These are phyloP conservation scores for Zhuqinia jingwanae DNA, from an alignment of 2,888 invertebrate genomes.

Conservation along the genomic window DNA sequence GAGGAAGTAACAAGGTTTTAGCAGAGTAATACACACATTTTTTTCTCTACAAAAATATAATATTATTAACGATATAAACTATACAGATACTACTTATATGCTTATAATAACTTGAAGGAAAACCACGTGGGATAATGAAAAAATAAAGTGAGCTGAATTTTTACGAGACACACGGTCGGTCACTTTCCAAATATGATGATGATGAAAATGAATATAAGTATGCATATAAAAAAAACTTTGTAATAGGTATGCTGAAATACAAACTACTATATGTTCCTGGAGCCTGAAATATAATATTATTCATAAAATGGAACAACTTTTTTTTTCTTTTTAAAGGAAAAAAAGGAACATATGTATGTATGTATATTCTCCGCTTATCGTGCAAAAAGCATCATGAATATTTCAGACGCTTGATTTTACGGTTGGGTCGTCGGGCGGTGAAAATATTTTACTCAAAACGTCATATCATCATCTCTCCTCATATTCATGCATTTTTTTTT, in stretches of 20 bases:
- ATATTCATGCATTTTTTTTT: conserved; percentile 22
- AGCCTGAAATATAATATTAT: background rate
- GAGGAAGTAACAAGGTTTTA: conserved; percentile 15
- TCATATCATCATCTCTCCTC: conserved; percentile 60
- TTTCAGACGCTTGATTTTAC: conserved; percentile 67
- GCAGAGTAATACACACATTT: conserved; percentile 17
- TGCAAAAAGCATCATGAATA: conserved; percentile 77
- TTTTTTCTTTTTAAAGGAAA: no score
- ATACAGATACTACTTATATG: background rate
- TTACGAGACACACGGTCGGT: conserved; percentile 51
- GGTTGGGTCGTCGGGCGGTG: conserved; percentile 55
- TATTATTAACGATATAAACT: background rate
- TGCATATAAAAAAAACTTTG: conserved; percentile 16
- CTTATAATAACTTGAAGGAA: background rate
- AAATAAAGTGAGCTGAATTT: conserved; percentile 56
- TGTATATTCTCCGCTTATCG: conserved; percentile 68
- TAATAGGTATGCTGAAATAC: background rate
- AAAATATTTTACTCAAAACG: conserved; percentile 67
- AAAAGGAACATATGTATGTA: no score
- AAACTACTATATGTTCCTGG: background rate
- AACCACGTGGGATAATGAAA: conserved; percentile 58
- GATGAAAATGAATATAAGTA: conserved; percentile 20
- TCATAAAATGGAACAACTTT: background rate
- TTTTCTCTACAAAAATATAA: conserved; percentile 16
- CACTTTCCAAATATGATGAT: conserved; percentile 49